Base-by-base conservation (phyloP, 1,140 invertebrate genomes). In the Papilio helenus region DNA sequence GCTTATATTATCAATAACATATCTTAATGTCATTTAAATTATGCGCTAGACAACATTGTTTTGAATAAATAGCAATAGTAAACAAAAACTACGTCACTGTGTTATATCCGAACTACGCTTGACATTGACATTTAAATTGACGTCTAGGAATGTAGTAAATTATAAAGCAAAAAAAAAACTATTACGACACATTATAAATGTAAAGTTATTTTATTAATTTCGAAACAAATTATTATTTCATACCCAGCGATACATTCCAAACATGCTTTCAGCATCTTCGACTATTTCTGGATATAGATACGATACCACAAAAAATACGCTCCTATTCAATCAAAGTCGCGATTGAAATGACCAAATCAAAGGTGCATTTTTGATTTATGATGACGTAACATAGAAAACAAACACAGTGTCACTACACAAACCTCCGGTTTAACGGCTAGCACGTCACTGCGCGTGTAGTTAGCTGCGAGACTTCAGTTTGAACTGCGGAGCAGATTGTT, bases 301-400 rank as follows among this genome's bases (percentile, higher is more conserved):
- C 73, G 61, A 65, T 77, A 78, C 29, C 46, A 34, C n/a, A 23
- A 76, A 76, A 20, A 23, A 16, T 49, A 73, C 20, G 18, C 49
- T 34, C 9, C 12, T 29, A n/a, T 76, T 61, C 26, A 58, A 61
- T 58, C 29, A 55, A 14, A 20, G 23, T 1, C 55, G 49, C 20
- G 26, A 34, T 73, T 73, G 18, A 39, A 58, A 76, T 65, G 23
- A 74, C 39, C 72, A 49, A 83, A 81, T 82, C 79, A 83, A 79
- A 82, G 82, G 88, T 87, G 84, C 78, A 91, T 88, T 85, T 88
- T 79, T 76, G 77, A 84, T 85, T 81, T 78, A 77, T 65, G 86
- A 84, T 93, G 90, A 93, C 92, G 92, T 90, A 93, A 93, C 88
- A 84, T 81, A 84, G 86, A 92, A 92, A 92, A 91, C 84, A 92